These are phyloP conservation scores for Cynodonichthys magdalenae DNA, from an alignment of 2,797 vertebrate species.

Conservation along the genomic window DNA sequence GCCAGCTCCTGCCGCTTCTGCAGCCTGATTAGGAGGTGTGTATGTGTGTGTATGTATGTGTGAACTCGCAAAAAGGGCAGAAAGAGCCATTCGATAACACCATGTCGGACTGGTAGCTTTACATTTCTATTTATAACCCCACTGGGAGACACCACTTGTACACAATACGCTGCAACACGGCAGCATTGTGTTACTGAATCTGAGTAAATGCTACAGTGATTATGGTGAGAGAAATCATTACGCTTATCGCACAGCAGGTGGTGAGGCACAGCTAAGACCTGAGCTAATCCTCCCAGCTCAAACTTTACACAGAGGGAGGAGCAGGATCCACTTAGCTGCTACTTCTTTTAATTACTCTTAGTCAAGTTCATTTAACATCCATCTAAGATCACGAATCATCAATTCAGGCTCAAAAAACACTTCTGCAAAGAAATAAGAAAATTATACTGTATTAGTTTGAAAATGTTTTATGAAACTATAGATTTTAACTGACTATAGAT, in stretches of 20 bases:
- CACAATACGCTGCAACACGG: constrained; percentile 30
- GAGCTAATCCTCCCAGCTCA: constrained; percentile 44
- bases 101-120: constrained; percentile 32
- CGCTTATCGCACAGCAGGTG: constrained; percentile 46
- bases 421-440: too few relatives aligned
- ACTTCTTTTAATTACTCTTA: constrained; percentile 36
- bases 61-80: constrained; percentile 45
- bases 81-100: constrained; percentile 51
- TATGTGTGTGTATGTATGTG: constrained; percentile 12
- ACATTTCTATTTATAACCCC: constrained; percentile 52
- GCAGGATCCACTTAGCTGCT: constrained; percentile 20
- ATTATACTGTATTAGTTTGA: not conserved
- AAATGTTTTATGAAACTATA: not conserved
- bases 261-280: constrained; percentile 54
- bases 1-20: constrained; percentile 35
- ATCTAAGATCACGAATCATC: not conserved
- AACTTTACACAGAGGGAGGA: constrained; percentile 29
- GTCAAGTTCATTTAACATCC: constrained; percentile 10
- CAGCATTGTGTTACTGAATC: constrained; percentile 35
- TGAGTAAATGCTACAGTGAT: constrained; percentile 49
- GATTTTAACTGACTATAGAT: too few relatives aligned
- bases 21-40: constrained; percentile 39
- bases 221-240: constrained; percentile 44
- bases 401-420: not conserved
- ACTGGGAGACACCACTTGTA: constrained; percentile 40